Conservation (phyloP, 35 echinoderm and acorn worm species). For the Heliocidaris tuberculata region DNA sequence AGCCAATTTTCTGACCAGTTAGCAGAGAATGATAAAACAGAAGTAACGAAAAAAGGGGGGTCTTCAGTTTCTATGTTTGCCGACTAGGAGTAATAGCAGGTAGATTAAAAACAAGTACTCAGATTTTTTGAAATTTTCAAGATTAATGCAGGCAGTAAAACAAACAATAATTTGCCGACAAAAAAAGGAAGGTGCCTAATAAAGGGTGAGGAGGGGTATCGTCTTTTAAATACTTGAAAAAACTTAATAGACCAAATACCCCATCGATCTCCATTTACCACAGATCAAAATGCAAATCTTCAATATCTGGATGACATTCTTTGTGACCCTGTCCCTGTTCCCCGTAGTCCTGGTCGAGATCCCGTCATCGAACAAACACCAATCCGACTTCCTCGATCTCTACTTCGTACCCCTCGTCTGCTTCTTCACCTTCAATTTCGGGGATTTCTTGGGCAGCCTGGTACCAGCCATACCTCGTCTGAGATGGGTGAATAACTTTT, state of each 20-base stretch:
- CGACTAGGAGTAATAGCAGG: too few relatives aligned
- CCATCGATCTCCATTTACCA: not conserved
- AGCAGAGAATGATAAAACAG: too few relatives aligned
- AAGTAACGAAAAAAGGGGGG: too few relatives aligned
- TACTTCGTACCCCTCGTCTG: slow-evolving; percentile 87
- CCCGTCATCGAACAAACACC: slow-evolving; percentile 16
- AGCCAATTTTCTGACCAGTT: too few relatives aligned
- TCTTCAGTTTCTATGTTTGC: too few relatives aligned
- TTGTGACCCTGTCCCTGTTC: slow-evolving; percentile 86
- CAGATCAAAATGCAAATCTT: slow-evolving; percentile 79
- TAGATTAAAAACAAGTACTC: too few relatives aligned
- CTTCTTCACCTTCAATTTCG: slow-evolving; percentile 88
- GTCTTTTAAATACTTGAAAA: too few relatives aligned
- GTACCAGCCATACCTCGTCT: slow-evolving; percentile 63
- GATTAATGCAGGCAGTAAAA: too few relatives aligned
- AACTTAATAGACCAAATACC: not conserved
- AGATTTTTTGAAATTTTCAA: too few relatives aligned
- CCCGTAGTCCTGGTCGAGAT: slow-evolving; percentile 72
- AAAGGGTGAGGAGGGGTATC: too few relatives aligned
- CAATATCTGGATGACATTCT: slow-evolving; percentile 87
- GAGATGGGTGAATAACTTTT: slow-evolving; percentile 72
- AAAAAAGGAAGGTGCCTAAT: too few relatives aligned
- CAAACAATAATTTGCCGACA: too few relatives aligned
- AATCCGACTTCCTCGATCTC: slow-evolving; percentile 50
- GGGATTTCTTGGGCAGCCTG: slow-evolving; percentile 84